Evolutionary conservation across 1,140 invertebrate genomes (phyloP).

Genomic region (Adoxophyes honmai): DNA sequence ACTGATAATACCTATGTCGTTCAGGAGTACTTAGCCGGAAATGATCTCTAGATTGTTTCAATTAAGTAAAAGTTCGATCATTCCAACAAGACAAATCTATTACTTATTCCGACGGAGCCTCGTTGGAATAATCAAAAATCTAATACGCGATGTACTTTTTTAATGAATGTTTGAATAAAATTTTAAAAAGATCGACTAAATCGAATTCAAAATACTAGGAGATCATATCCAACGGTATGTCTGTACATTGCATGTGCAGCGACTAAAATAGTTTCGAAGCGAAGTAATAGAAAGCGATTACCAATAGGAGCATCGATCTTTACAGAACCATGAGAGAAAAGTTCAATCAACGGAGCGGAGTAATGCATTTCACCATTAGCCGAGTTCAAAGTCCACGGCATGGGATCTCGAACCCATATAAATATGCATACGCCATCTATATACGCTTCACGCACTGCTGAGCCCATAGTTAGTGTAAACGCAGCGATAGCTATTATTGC

Average conservation of each 20-base stretch:
- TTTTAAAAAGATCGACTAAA: no score
- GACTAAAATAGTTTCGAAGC: constrained; percentile 1
- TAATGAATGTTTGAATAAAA: no score
- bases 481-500: constrained; percentile 45
- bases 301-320: constrained; percentile 43
- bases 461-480: constrained; percentile 49
- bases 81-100: no score
- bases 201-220: no score
- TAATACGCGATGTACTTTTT: no score
- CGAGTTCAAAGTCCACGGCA: constrained; percentile 70
- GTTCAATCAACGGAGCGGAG: constrained; percentile 29
- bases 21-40: no score
- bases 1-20: no score
- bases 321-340: constrained; percentile 48
- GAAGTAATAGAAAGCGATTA: neutral
- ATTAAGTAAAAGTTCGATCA: no score
- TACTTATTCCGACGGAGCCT: no score
- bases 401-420: constrained; percentile 23
- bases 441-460: constrained; percentile 54
- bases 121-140: no score
- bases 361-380: constrained; percentile 58
- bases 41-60: no score
- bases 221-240: no score
- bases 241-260: neutral
- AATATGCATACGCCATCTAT: constrained; percentile 47